Base-by-base conservation (phyloP, 2,888 invertebrate genomes). In the Spicauda simplicius region DNA sequence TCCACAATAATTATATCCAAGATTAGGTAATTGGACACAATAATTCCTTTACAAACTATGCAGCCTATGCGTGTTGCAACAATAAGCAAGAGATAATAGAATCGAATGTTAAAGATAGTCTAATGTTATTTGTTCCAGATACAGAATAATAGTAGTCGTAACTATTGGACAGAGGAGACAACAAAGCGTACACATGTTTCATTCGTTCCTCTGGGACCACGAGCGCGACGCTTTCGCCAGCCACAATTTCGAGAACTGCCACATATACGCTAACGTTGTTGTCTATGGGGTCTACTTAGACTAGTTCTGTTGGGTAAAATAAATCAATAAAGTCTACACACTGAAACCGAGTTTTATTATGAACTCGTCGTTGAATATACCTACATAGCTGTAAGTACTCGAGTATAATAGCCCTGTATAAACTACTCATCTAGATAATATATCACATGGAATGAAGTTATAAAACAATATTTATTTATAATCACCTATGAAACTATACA, bases 271-370 rank as follows among this genome's bases (percentile, higher is more conserved):
- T 19, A 93, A 94, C 76, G 95, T 95, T 33, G 92, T 94, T 59
- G 96, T 96, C 67, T 95, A 96, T 79, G 96, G 95, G 30, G 80
- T 96, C 60, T 96, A 96, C 84, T 95, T 95, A 75, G 96, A 96
- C 84, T 96, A 88, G 94, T 71, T 45, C 14, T 33, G 33, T 16
- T 8, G 69, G 33, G 57, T 62, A 20, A 63, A 74, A 73, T 76
- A 73, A 77, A 74, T 65, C 54, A 53, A 65, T 59, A 59, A 59
- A 33, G 41, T 12, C n/a, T n/a, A 41, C 33, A 20, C 14, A 0
- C 10, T 61, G 16, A 61, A 14, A 12, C 14, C 6, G 30, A 20
- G 37, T 58, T 58, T 53, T 53, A 52, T 58, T 56, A 50, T 59
- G 6, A 12, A 55, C n/a, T 45, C n/a, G 45, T n/a, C 1, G n/a